phyloP scores from a whole-genome alignment of 2,113 vertebrate species.

The Rhegmatorhina hoffmannsi region DNA sequence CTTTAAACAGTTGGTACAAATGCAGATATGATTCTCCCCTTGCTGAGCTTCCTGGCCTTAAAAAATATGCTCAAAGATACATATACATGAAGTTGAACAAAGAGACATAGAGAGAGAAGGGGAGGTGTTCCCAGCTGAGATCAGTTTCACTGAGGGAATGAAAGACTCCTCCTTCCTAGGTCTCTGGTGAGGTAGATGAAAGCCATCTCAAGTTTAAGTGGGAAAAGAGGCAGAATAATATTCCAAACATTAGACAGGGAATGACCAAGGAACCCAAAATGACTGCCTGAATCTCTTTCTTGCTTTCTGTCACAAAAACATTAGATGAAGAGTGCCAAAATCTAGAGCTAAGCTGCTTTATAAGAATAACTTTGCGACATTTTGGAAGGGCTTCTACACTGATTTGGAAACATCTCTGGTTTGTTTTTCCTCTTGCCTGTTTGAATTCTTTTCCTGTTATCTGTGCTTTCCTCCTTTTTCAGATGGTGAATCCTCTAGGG shows the following conservation, averaged over 20 bases:
- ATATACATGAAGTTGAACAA: not conserved
- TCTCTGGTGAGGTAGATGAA: not conserved
- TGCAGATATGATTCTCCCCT: not conserved
- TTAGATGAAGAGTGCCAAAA: not conserved
- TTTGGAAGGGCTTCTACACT: conserved; percentile 10
- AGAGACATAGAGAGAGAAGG: not conserved
- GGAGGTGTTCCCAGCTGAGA: not conserved
- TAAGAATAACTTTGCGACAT: not conserved
- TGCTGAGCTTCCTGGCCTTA: not conserved
- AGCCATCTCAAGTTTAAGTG: not conserved
- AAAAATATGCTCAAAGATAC: not conserved
- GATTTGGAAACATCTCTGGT: not conserved
- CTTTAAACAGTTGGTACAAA: not conserved
- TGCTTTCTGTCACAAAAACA: not conserved
- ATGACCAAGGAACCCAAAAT: not conserved
- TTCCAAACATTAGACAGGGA: not conserved
- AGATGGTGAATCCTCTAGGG: not conserved
- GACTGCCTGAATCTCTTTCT: not conserved
- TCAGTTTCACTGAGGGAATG: not conserved
- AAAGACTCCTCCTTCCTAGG: not conserved
- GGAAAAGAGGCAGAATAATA: not conserved
- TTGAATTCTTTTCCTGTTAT: not conserved
- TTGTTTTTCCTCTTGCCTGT: not conserved
- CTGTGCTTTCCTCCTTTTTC: conserved; percentile 1
- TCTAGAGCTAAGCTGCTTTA: not conserved